Base-by-base conservation (phyloP, 2,888 invertebrate species). In the Stenoptilia bipunctidactyla region DNA sequence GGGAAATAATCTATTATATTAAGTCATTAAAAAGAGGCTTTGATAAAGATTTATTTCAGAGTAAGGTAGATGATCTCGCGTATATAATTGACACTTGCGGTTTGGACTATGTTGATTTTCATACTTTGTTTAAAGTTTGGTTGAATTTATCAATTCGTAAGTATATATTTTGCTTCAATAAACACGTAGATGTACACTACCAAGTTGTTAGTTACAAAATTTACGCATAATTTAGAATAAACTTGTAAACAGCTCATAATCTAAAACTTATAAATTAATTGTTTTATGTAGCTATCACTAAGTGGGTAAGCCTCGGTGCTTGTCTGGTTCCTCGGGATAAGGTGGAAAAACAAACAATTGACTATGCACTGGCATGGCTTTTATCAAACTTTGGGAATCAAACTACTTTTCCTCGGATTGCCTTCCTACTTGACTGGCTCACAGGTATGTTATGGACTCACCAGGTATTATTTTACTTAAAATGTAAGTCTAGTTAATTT, bases 61-160 rank as follows among this genome's bases (percentile, higher is more conserved):
- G 53, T 46, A 77, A 79, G 53, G 58, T 83, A 13, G 64, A 76
- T 25, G 74, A 79, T 53, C 58, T 83, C 39, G 62, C 66, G 0
- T 59, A 65, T 44, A 54, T 59, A 41, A 72, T 70, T 37, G 76
- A 76, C 46, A 62, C 56, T n/a, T 46, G 38, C 47, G 72, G 75
- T 10, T 60, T 79, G 47, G 54, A 60, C 20, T 68, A 72, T 45
- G 65, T 72, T 20, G 73, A 74, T 49, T 83, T 82, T 42, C 74
- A 75, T 43, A 75, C 59, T 42, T 56, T 85, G 37, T 76, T 84
- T 45, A 74, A 71, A 66, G 57, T 83, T 48, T 84, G 84, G 84
- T 51, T 84, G 39, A 83, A 83, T 61, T 66, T 84, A 51, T 68
- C 64, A 38, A 74, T 84, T 54, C 80, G 84, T 84, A 55, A 75